Conservation (phyloP, 2,113 vertebrate genomes). For the Mionectes macconnelli region DNA sequence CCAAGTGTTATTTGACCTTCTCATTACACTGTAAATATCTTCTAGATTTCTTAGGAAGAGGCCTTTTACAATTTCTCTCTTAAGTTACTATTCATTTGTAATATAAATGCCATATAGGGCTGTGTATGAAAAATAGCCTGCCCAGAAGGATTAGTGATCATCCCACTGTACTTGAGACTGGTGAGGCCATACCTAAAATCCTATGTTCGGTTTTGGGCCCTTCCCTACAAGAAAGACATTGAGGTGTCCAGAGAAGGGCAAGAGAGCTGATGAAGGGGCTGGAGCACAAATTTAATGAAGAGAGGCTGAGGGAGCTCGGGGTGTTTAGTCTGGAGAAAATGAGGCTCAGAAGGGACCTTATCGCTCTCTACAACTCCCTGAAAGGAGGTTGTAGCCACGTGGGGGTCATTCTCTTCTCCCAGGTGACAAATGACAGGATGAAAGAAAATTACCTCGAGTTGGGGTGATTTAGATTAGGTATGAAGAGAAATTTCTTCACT, state of each 20-base stretch:
- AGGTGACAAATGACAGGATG: neutral
- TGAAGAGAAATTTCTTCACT: neutral
- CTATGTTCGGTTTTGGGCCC: neutral
- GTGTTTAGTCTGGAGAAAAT: neutral
- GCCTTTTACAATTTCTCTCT: neutral
- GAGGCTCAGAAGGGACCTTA: neutral
- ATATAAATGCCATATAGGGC: neutral
- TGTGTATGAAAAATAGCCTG: neutral
- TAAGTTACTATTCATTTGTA: neutral
- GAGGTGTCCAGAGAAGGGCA: neutral
- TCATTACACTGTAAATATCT: neutral
- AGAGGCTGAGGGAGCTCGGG: neutral
- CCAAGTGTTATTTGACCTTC: neutral
- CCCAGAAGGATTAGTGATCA: neutral
- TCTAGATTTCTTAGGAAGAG: neutral
- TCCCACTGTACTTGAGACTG: neutral
- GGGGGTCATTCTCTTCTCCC: neutral
- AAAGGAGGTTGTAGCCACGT: rapidly evolving
- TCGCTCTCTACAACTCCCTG: neutral
- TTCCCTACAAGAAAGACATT: neutral
- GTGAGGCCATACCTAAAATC: neutral
- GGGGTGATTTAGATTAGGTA: neutral
- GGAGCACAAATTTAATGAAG: neutral
- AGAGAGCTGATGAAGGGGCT: neutral
- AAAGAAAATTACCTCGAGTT: neutral